phyloP scores from a whole-genome alignment of 30 jellyfish, hydroid and myxozoan species.

The Morbakka virulenta region DNA sequence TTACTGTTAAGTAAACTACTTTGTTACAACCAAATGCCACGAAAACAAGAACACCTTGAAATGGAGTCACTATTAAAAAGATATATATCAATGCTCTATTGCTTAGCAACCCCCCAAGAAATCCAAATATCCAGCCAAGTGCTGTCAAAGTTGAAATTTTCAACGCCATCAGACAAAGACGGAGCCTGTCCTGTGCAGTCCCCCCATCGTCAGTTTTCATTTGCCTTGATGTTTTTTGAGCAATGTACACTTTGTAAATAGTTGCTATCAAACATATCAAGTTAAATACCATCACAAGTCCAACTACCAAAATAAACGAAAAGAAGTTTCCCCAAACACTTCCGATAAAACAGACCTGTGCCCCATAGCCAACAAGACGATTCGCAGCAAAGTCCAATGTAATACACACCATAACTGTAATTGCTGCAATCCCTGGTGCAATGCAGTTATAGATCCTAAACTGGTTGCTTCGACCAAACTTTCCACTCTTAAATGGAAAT shows the following conservation, averaged over 20 bases:
- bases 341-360: constrained; percentile 17
- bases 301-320: constrained; percentile 28
- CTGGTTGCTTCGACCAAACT: not conserved
- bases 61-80: constrained; percentile 24
- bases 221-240: constrained; percentile 1
- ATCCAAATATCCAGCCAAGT: constrained; percentile 48
- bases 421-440: not conserved
- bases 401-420: constrained; percentile 8
- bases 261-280: constrained; percentile 6
- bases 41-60: constrained; percentile 36
- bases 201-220: not conserved
- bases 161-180: constrained; percentile 8
- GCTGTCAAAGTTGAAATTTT: constrained; percentile 45
- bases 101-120: constrained; percentile 8
- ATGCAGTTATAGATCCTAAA: not conserved
- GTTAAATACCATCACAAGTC: constrained; percentile 2
- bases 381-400: constrained; percentile 5
- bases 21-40: constrained; percentile 46
- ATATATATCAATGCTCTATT: constrained; percentile 1
- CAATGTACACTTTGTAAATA: not conserved
- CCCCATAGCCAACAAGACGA: constrained; percentile 18
- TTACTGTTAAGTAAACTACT: constrained; percentile 28
- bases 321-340: constrained; percentile 43
- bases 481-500: not conserved
- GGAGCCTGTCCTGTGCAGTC: constrained; percentile 4